Base-by-base conservation (phyloP, 2,113 vertebrate species). In the Lota lota region DNA sequence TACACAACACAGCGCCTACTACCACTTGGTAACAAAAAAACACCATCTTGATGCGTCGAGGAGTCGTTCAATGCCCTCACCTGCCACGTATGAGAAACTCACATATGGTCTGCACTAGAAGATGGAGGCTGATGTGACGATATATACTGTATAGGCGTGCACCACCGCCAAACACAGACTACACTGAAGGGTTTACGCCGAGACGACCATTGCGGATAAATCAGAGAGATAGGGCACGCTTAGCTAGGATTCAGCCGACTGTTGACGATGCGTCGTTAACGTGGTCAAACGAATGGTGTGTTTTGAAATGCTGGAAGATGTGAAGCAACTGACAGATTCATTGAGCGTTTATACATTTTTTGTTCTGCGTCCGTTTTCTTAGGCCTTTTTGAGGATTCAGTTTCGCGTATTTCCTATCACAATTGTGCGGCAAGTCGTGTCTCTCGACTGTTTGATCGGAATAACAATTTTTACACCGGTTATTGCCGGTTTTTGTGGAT, bases 21-120 rank as follows among this genome's bases (percentile, higher is more conserved):
- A 78, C 74, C 74, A 82, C 68, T 73, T 73, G 74, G 76, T 22
- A 19, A 22, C 21, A 15, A 24, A 20, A 54, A 54, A 4, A 16
- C 53, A n/a, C 53, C 53, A 40, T 58, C 57, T 19, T n/a, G 57
- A 58, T 20, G n/a, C 18, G 19, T 40, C 6, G 57, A 47, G 54
- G 71, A 74, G 74, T 62, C 67, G 65, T 63, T 59, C 72, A 72
- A 75, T 74, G 59, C 54, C 57, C 76, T 66, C 65, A 73, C 81
- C 61, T 62, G 67, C 72, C 58, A 0, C 50, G 47, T 64, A 76
- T 74, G 67, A 11, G 17, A 87, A 72, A 61, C 64, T 73, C 74
- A 72, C 87, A 87, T 87, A 76, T 87, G 87, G 80, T 79, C 59
- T 24, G 54, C 70, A 40, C 70, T 69, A 83, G 4, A 61, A 22